Conservation (phyloP, 2,888 invertebrate species). For the Synanthedon tipuliformis region DNA sequence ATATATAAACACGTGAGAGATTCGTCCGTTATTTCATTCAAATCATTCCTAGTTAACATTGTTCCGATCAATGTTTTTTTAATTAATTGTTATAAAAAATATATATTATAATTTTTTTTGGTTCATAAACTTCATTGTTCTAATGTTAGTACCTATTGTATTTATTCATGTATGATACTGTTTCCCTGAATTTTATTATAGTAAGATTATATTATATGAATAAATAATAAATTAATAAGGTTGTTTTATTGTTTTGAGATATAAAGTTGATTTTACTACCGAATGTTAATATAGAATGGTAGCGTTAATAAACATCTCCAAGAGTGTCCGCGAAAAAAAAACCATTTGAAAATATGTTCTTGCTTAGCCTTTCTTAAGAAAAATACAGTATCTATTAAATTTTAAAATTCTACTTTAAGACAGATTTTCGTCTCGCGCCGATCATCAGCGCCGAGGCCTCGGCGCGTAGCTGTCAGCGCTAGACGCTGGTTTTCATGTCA, state of each 20-base stretch:
- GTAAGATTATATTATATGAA: constrained; percentile 64
- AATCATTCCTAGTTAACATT: constrained; percentile 53
- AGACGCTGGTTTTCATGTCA: too few relatives aligned
- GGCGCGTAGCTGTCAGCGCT: too few relatives aligned
- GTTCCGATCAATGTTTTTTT: constrained; percentile 39
- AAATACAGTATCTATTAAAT: neutral
- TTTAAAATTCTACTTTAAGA: too few relatives aligned
- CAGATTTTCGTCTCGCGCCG: too few relatives aligned
- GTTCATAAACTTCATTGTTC: constrained; percentile 46
- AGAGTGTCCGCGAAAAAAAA: too few relatives aligned
- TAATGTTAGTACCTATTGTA: constrained; percentile 58
- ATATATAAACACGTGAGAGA: constrained; percentile 2
- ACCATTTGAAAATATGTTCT: constrained; percentile 12
- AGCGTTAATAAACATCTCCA: too few relatives aligned
- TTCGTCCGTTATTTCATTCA: constrained; percentile 35
- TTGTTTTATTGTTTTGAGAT: too few relatives aligned
- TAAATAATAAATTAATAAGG: constrained; percentile 20
- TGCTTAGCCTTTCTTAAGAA: constrained; percentile 9
- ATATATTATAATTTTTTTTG: constrained; percentile 39
- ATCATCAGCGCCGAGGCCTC: too few relatives aligned
- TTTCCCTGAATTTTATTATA: constrained; percentile 67
- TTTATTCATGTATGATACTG: constrained; percentile 69
- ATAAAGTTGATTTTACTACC: too few relatives aligned
- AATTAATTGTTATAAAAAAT: constrained; percentile 32
- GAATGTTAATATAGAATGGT: too few relatives aligned